Conservation (phyloP, 2,888 invertebrate species). For the Rhagonycha lutea region DNA sequence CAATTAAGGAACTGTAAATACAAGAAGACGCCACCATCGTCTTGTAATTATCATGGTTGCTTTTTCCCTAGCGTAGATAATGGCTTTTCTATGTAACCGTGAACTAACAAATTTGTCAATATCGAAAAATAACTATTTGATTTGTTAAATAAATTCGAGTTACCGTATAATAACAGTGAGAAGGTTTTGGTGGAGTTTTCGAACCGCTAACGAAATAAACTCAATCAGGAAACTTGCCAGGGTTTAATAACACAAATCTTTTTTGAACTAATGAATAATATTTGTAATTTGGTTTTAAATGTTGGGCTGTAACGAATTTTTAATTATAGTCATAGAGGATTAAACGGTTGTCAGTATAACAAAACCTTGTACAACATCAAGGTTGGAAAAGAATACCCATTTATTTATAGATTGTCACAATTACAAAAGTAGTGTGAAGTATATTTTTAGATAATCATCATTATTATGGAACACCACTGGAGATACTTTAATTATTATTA, state of each 20-base stretch:
- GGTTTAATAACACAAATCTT: neutral
- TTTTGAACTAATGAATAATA: neutral
- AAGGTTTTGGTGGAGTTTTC: neutral
- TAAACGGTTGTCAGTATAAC: neutral
- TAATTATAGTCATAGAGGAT: neutral
- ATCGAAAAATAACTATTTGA: neutral
- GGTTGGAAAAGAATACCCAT: neutral
- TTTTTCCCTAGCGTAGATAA: neutral
- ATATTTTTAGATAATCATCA: neutral
- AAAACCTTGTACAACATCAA: neutral
- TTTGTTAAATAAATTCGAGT: neutral
- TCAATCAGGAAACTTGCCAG: neutral
- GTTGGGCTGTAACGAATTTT: neutral
- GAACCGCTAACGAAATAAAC: neutral
- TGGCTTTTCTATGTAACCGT: neutral
- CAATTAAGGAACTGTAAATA: slow-evolving; percentile 14
- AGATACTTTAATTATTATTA: neutral
- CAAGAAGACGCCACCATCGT: neutral
- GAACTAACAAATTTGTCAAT: neutral
- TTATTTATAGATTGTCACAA: neutral
- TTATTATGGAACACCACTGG: neutral
- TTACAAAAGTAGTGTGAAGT: neutral
- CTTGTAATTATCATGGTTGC: neutral
- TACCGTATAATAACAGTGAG: neutral
- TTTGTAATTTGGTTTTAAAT: neutral